A percentile compares a stretch with the other conserved stretches of the same genome.
These are phyloP conservation scores for Cyclophora punctaria DNA, from an alignment of 2,888 invertebrate species.

Conservation along the genomic window DNA sequence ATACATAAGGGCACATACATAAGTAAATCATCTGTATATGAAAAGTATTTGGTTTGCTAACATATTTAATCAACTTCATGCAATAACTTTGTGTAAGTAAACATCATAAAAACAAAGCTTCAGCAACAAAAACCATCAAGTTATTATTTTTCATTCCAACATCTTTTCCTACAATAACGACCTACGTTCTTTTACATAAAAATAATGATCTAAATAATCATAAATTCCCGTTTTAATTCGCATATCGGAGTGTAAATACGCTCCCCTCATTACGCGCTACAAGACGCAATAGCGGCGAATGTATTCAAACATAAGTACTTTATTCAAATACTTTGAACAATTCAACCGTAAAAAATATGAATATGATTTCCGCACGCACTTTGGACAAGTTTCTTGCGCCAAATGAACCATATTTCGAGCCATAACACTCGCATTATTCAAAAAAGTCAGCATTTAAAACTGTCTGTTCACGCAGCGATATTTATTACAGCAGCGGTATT, in stretches of 20 bases:
- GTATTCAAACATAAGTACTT: conserved; percentile 30
- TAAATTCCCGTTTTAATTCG: conserved; percentile 4
- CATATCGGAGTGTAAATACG: neutral
- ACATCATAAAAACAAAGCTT: too few relatives aligned
- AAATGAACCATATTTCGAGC: conserved; percentile 72
- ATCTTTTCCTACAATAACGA: too few relatives aligned
- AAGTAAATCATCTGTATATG: too few relatives aligned
- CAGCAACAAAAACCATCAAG: too few relatives aligned
- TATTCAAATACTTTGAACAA: conserved; percentile 68
- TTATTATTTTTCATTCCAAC: too few relatives aligned
- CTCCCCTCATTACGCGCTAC: neutral
- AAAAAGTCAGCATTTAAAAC: conserved; percentile 29
- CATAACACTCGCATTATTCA: conserved; percentile 72
- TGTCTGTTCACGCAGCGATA: conserved; percentile 7
- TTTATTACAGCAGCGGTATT: neutral
- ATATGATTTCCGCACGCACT: conserved; percentile 69
- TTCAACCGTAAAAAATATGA: conserved; percentile 72
- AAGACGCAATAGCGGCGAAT: conserved; percentile 21
- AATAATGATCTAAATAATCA: too few relatives aligned
- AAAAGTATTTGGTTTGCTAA: too few relatives aligned
- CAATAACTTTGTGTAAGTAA: too few relatives aligned
- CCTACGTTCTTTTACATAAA: too few relatives aligned
- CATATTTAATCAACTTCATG: too few relatives aligned
- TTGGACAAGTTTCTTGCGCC: conserved; percentile 60
- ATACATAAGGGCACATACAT: too few relatives aligned